Evolutionary conservation across 92 coral and sea anemone species (phyloP).

Genomic region (Plumapathes pennacea): DNA sequence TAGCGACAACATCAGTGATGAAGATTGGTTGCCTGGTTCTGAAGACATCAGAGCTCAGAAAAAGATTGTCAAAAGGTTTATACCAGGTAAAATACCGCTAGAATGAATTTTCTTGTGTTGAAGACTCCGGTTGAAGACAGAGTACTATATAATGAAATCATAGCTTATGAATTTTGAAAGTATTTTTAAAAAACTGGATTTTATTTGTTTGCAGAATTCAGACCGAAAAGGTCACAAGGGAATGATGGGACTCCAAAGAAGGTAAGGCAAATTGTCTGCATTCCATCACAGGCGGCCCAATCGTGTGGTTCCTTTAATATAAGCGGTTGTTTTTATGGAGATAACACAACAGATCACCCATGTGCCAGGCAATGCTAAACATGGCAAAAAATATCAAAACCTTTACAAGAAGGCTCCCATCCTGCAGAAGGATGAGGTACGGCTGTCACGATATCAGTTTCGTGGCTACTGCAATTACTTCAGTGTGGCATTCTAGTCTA

Average conservation of each 20-base stretch:
- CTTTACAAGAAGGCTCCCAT: no score
- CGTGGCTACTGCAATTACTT: no score
- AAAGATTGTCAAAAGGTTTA: slow-evolving; percentile 64
- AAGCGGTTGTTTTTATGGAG: no score
- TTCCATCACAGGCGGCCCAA: neutral
- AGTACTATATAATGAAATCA: no score
- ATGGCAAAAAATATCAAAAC: no score
- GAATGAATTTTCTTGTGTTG: neutral
- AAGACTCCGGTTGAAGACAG: neutral
- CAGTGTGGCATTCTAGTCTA: no score
- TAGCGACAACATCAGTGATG: slow-evolving; percentile 69
- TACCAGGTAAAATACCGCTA: slow-evolving; percentile 41
- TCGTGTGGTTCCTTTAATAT: neutral
- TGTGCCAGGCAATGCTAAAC: no score
- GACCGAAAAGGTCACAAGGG: slow-evolving; percentile 15
- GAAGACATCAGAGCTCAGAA: slow-evolving; percentile 58
- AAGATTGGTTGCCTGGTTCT: slow-evolving; percentile 84
- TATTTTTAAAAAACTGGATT: neutral
- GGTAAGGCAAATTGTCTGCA: neutral
- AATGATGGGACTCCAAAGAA: neutral
- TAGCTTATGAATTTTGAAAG: neutral
- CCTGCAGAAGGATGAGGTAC: no score
- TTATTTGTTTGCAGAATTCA: slow-evolving; percentile 28
- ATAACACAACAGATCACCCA: no score
- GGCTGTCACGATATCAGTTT: no score